Conservation (phyloP, 2,113 vertebrate genomes). For the Bos indicus region DNA sequence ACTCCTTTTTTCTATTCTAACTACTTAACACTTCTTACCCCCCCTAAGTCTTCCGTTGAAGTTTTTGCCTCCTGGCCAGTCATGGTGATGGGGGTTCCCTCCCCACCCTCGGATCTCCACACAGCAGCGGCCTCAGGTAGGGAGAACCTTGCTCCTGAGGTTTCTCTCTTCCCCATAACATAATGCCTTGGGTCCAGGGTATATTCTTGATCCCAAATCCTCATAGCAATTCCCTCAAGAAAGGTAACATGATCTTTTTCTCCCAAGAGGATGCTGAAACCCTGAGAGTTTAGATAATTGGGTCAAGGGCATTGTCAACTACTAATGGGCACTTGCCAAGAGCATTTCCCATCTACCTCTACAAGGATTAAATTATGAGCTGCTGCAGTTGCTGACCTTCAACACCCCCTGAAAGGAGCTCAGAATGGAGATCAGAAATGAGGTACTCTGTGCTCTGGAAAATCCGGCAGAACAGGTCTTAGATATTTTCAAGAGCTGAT, state of each 20-base stretch:
- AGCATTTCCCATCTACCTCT: background rate
- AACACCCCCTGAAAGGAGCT: background rate
- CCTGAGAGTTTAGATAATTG: background rate
- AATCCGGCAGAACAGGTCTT: background rate
- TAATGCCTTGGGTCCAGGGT: background rate
- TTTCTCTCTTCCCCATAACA: background rate
- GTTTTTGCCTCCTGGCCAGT: background rate
- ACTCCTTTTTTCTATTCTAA: background rate
- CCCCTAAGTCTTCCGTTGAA: background rate
- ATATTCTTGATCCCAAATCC: background rate
- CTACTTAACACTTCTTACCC: background rate
- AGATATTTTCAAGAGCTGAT: background rate
- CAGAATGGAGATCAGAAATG: background rate
- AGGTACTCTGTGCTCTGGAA: background rate
- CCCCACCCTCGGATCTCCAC: background rate
- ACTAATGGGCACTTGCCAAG: background rate
- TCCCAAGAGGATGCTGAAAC: background rate
- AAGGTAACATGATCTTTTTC: background rate
- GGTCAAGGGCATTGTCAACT: background rate
- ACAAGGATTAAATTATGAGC: background rate
- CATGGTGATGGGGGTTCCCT: background rate
- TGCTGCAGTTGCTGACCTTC: background rate
- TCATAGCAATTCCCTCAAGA: background rate
- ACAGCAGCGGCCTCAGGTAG: rapidly evolving
- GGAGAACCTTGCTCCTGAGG: rapidly evolving